Conservation (phyloP, 2,888 invertebrate genomes). For the Resseliella maxima region DNA sequence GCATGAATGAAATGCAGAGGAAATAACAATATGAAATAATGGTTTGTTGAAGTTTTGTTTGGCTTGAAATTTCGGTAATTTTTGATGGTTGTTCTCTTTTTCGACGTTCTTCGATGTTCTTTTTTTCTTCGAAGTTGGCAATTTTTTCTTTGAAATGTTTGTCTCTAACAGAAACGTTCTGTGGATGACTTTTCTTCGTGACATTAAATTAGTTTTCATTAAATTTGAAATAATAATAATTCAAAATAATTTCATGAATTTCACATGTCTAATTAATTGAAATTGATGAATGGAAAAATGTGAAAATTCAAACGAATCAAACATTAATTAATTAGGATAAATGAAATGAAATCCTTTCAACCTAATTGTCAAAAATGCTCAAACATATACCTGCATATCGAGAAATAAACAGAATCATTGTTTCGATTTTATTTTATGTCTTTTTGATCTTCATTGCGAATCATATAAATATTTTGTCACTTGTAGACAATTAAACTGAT, state of each 20-base stretch:
- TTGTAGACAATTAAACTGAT: slow-evolving; percentile 50
- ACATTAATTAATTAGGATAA: background rate
- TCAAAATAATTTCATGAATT: too few species aligned
- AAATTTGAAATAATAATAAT: too few species aligned
- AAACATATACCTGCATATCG: background rate
- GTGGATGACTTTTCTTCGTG: too few species aligned
- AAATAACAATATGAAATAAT: background rate
- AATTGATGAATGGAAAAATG: background rate
- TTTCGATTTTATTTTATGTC: slow-evolving; percentile 46
- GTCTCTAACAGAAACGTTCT: too few species aligned
- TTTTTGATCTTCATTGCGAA: background rate
- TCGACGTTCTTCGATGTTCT: too few species aligned
- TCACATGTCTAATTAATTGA: background rate
- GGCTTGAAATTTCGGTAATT: too few species aligned
- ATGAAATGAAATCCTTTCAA: background rate
- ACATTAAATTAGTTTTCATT: too few species aligned
- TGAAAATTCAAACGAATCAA: background rate
- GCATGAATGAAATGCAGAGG: background rate
- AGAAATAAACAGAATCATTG: background rate
- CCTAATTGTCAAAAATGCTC: background rate
- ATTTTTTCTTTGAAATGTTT: too few species aligned
- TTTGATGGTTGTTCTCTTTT: too few species aligned
- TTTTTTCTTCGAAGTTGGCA: too few species aligned
- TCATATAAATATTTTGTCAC: slow-evolving; percentile 47
- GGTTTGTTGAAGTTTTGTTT: too few species aligned